Base-by-base conservation (phyloP, 2,113 vertebrate genomes). In the Egretta garzetta region DNA sequence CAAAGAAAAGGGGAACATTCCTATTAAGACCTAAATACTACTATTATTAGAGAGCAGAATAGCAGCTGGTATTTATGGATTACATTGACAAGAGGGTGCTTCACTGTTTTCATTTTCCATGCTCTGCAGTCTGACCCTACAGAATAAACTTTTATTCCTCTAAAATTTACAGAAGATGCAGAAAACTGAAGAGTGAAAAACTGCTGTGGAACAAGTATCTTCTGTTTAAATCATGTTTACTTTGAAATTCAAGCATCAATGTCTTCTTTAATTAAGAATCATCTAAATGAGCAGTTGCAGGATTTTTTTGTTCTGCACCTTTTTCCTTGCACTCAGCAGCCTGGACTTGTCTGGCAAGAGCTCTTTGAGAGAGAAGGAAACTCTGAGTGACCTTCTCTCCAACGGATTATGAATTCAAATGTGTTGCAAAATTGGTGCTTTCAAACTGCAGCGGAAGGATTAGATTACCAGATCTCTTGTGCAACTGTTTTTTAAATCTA, bases 1-100 rank as follows among this genome's bases (percentile, higher is more conserved):
- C 37, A 94, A 88, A 79, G 68, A 96, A 84, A 98, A 92, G 76
- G 11, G 13, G 87, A 92, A 86, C 22, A 47, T 95, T 88, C 26
- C 28, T 90, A 72, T 97, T 96, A 95, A 87, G 35, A 92, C 8
- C 5, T 45, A 56, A 56, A 37, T 11, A 37, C 32, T 37, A 58
- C 19, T 37, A 50, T 24, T 94, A 59, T 58, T 71, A 74, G 43
- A 92, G 58, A 74, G 33, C 56, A 94, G 24, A 76, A 37, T 22
- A 89, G 37, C 27, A 88, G 45, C 14, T 30, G 79, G 7, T 58
- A 76, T 59, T 62, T 72, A 72, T 22, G 39, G 41, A 84, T 75
- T 77, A 53, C 53, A 32, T 41, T 27, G 58, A 94, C 30, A 87
- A 76, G 62, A 49, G 12, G 6, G 9, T 70, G 32, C 15, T 50